Percentiles rank a stretch among this genome's conserved stretches.
phyloP scores from a whole-genome alignment of 2,797 vertebrate genomes.

The Pyrocephalus nanus region DNA sequence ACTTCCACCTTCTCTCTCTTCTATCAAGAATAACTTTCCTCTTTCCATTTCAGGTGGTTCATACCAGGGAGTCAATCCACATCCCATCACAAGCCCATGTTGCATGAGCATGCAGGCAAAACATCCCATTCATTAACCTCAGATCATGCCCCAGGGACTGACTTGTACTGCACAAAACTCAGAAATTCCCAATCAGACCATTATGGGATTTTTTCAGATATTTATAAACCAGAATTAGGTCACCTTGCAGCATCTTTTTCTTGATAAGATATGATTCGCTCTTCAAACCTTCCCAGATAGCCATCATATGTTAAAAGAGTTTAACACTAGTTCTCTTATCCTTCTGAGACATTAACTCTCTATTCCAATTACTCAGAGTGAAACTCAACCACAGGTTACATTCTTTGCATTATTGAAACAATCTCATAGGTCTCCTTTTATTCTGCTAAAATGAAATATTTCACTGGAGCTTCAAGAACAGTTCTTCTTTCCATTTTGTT shows the following conservation, averaged over 20 bases:
- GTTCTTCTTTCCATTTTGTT: neutral
- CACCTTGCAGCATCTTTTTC: neutral
- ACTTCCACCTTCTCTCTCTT: neutral
- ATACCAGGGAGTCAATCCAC: neutral
- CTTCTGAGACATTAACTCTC: neutral
- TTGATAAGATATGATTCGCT: neutral
- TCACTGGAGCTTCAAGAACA: neutral
- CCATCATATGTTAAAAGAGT: neutral
- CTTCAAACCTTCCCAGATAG: neutral
- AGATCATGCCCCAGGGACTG: neutral
- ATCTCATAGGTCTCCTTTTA: neutral
- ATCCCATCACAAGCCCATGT: accelerated
- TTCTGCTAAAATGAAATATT: neutral
- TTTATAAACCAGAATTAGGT: neutral
- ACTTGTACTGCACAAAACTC: neutral
- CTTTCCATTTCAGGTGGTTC: neutral
- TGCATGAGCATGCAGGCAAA: neutral
- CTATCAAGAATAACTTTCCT: neutral
- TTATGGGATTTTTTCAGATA: neutral
- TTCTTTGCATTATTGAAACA: neutral
- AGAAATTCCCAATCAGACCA: neutral
- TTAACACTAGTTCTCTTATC: neutral
- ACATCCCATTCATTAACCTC: neutral
- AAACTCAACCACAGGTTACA: neutral
- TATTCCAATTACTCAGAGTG: neutral